A percentile compares a stretch with the other conserved stretches of the same genome.
These are phyloP conservation scores for Amphipoea lucens DNA, from an alignment of 2,888 invertebrate genomes.

Conservation along the genomic window DNA sequence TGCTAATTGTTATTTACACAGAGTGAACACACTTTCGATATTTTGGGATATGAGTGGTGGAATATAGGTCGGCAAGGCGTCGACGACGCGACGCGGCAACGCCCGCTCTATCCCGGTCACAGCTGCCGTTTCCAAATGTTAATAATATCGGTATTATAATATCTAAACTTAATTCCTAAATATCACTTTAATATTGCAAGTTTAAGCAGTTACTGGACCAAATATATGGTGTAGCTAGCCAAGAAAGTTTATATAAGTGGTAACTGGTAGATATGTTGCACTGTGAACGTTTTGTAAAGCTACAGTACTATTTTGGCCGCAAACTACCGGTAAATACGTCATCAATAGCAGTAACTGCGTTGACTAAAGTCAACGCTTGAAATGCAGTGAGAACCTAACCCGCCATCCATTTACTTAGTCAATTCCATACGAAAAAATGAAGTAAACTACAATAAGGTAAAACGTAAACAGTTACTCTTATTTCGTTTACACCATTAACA, in stretches of 20 bases:
- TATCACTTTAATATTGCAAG: neutral
- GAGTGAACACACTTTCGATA: conserved; percentile 81
- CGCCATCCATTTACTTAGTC: neutral
- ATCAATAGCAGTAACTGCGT: neutral
- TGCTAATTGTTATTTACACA: conserved; percentile 66
- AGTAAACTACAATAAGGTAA: neutral
- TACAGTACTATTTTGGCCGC: conserved; percentile 25
- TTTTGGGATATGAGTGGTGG: conserved; percentile 87
- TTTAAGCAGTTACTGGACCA: conserved; percentile 7
- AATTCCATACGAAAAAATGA: neutral
- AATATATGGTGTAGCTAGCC: conserved; percentile 29
- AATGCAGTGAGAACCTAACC: neutral
- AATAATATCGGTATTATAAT: conserved; percentile 68
- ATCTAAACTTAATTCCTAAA: conserved; percentile 13
- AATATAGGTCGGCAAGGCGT: conserved; percentile 86
- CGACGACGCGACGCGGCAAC: conserved; percentile 83
- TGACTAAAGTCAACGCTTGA: neutral
- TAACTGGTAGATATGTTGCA: conserved; percentile 14
- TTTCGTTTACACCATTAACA: neutral
- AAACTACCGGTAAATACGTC: neutral
- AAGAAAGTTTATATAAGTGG: conserved; percentile 52
- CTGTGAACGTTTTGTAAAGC: neutral
- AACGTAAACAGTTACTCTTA: conserved; percentile 26
- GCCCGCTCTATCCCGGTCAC: conserved; percentile 88
- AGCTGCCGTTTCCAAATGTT: conserved; percentile 81